Percentiles rank a stretch among this genome's conserved stretches.
phyloP scores from a whole-genome alignment of 2,797 vertebrate species.

The Mionectes olivaceus region DNA sequence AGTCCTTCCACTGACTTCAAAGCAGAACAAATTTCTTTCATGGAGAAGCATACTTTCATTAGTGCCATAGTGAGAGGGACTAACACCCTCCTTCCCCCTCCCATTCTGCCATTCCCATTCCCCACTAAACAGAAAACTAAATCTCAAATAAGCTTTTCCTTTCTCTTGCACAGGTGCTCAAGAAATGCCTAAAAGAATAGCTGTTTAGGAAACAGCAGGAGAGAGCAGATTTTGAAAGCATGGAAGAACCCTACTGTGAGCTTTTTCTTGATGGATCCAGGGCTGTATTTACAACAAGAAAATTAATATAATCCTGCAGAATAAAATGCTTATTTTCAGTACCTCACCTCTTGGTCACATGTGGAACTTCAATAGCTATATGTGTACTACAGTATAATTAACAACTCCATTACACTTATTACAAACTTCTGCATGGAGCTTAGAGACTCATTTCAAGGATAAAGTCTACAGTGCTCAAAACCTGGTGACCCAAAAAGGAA shows the following conservation, averaged over 20 bases:
- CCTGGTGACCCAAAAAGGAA: not conserved
- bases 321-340: slow-evolving; percentile 19
- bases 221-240: slow-evolving; percentile 14
- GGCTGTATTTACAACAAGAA: not conserved
- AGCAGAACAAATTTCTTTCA: not conserved
- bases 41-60: not conserved
- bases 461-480: not conserved
- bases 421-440: not conserved
- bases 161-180: not conserved
- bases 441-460: not conserved
- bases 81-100: not conserved
- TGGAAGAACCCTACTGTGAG: not conserved
- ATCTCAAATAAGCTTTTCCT: not conserved
- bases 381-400: not conserved
- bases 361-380: not conserved
- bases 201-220: slow-evolving; percentile 9
- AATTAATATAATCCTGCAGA: slow-evolving; percentile 26
- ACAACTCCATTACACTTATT: not conserved
- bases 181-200: not conserved
- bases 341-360: not conserved
- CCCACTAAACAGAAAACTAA: not conserved
- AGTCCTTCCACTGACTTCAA: slow-evolving; percentile 16
- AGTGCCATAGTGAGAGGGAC: not conserved
- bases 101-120: not conserved
- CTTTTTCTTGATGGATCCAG: not conserved